A percentile compares a stretch with the other conserved stretches of the same genome.
phyloP scores from a whole-genome alignment of 1,140 invertebrate genomes.

The Leptinotarsa defecta region DNA sequence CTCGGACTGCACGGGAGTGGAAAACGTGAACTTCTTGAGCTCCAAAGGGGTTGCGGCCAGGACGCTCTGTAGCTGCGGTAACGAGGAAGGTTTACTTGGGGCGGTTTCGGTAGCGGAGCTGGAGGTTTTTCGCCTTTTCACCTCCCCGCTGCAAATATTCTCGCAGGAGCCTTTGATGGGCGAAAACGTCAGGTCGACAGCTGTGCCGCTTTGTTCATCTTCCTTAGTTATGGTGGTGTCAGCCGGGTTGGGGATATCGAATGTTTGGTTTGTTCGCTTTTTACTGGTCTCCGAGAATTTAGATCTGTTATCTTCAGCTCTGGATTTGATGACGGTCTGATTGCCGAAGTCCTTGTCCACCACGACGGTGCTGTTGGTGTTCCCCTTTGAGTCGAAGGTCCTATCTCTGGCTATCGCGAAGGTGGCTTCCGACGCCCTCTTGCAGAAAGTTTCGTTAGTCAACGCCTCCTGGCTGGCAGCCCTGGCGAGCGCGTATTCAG shows the following conservation, averaged over 20 bases:
- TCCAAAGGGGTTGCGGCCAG: not conserved
- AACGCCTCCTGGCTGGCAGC: not conserved
- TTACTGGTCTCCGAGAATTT: constrained; percentile 16
- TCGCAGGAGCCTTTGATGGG: constrained; percentile 29
- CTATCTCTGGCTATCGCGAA: not conserved
- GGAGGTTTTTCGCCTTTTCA: constrained; percentile 33
- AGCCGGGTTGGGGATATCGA: not conserved
- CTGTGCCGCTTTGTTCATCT: not conserved
- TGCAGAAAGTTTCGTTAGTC: not conserved
- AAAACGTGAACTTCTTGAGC: not conserved
- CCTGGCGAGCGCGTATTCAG: not conserved
- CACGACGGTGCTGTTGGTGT: not conserved
- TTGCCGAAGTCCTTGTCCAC: not conserved
- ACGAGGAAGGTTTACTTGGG: constrained; percentile 36
- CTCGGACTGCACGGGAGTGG: not conserved
- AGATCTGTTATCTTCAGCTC: not conserved
- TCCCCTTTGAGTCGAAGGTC: not conserved
- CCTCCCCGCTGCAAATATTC: constrained; percentile 29
- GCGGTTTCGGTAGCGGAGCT: not conserved
- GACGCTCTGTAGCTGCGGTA: constrained; percentile 30
- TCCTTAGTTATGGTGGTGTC: not conserved
- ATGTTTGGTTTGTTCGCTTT: constrained; percentile 30
- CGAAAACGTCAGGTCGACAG: not conserved
- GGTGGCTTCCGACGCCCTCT: not conserved
- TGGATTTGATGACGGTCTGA: not conserved